Conservation (phyloP, 1,140 invertebrate genomes). For the Cotesia vestalis region DNA sequence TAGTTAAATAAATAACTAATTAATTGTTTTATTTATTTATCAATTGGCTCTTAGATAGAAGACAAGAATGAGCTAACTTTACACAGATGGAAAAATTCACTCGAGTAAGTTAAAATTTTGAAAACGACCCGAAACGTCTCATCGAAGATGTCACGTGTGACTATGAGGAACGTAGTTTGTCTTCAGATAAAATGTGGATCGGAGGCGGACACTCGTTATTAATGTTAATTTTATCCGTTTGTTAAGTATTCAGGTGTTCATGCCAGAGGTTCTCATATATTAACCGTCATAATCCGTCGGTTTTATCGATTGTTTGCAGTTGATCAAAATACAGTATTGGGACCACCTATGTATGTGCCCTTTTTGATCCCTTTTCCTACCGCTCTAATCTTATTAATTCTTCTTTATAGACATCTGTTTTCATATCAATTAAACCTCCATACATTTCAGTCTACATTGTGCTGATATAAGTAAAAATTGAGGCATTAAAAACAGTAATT, state of each 20-base stretch:
- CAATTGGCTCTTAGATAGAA: no score
- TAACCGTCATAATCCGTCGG: constrained; percentile 19
- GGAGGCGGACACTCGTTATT: constrained; percentile 62
- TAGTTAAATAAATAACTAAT: constrained; percentile 27
- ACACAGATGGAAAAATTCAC: neutral
- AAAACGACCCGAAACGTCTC: constrained; percentile 35
- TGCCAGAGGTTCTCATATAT: constrained; percentile 57
- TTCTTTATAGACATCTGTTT: neutral
- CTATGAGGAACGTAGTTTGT: constrained; percentile 55
- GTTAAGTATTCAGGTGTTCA: constrained; percentile 68
- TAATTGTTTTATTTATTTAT: neutral
- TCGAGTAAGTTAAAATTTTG: neutral
- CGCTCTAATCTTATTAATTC: neutral
- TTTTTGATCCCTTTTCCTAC: constrained; percentile 10
- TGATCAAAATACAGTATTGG: constrained; percentile 24
- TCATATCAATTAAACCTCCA: neutral
- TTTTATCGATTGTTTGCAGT: constrained; percentile 34
- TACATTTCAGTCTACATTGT: neutral
- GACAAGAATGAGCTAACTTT: neutral
- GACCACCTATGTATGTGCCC: constrained; percentile 7
- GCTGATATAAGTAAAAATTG: neutral
- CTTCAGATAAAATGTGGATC: constrained; percentile 63
- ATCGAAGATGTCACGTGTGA: constrained; percentile 52
- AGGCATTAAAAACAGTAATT: neutral
- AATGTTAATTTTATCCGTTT: constrained; percentile 68